Percentiles rank a stretch among this genome's conserved stretches.
phyloP scores from a whole-genome alignment of 2,113 vertebrate genomes.

The Phoenicopterus ruber region DNA sequence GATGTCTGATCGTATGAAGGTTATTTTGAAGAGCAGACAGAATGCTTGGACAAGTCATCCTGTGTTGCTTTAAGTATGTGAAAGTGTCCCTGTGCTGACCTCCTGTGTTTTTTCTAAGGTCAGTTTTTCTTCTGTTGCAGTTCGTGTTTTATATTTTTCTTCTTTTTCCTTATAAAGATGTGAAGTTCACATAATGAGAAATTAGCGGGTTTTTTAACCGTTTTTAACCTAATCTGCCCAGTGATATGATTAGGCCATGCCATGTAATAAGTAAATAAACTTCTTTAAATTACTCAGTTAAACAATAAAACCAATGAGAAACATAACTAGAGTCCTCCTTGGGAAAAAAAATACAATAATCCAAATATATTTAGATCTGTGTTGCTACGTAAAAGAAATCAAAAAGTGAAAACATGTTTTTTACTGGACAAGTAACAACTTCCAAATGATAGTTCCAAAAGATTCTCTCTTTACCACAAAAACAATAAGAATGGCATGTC shows the following conservation, averaged over 20 bases:
- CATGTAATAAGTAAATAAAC: neutral
- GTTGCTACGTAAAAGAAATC: neutral
- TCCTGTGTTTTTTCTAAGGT: neutral
- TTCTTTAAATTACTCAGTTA: neutral
- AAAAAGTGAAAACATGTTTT: neutral
- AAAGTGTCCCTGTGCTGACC: neutral
- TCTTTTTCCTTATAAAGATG: neutral
- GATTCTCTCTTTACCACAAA: neutral
- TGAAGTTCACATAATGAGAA: neutral
- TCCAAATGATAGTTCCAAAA: neutral
- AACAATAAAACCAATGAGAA: neutral
- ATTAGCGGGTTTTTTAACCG: neutral
- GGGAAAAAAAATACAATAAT: neutral
- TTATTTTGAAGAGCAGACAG: constrained; percentile 28
- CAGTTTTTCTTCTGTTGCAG: neutral
- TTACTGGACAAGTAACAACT: neutral
- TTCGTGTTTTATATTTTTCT: neutral
- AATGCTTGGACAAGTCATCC: neutral
- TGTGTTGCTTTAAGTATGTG: constrained; percentile 12
- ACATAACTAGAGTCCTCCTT: neutral
- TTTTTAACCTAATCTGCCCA: neutral
- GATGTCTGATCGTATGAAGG: constrained; percentile 14
- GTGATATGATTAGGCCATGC: neutral
- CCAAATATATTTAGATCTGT: neutral
- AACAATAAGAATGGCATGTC: neutral